Conservation (phyloP, 2,888 invertebrate genomes). For the Polymixis flavicincta region DNA sequence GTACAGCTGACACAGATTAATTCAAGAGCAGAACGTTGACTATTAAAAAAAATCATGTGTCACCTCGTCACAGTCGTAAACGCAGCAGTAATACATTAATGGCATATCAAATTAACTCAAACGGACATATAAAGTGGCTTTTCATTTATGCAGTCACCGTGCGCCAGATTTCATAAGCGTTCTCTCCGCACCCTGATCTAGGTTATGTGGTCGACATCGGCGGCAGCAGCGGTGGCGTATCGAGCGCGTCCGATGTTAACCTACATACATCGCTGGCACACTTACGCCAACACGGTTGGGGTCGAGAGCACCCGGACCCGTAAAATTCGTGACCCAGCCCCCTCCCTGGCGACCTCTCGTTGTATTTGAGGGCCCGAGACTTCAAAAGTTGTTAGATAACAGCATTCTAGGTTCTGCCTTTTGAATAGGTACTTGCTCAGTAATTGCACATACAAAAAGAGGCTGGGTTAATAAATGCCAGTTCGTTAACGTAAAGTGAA, state of each 20-base stretch:
- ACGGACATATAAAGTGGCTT: constrained; percentile 81
- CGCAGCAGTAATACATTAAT: constrained; percentile 49
- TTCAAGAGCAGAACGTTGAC: constrained; percentile 14
- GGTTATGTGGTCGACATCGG: constrained; percentile 90
- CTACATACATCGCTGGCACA: constrained; percentile 87
- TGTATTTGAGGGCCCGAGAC: constrained; percentile 71
- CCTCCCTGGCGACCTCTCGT: constrained; percentile 76
- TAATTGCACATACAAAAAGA: constrained; percentile 23
- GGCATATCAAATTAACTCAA: constrained; percentile 74
- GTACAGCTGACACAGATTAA: constrained; percentile 35
- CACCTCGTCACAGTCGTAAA: constrained; percentile 38
- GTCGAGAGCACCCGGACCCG: constrained; percentile 86
- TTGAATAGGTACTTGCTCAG: constrained; percentile 53
- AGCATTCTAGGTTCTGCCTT: constrained; percentile 71
- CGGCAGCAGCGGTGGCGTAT: constrained; percentile 86
- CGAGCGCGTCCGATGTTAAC: constrained; percentile 90
- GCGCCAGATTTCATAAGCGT: constrained; percentile 90
- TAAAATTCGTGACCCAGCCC: constrained; percentile 86
- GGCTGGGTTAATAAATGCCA: neutral
- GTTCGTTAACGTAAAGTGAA: constrained; percentile 16
- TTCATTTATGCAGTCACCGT: constrained; percentile 87
- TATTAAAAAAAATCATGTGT: constrained; percentile 32
- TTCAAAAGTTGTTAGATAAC: constrained; percentile 79
- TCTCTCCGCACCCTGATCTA: constrained; percentile 90
- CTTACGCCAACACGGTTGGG: constrained; percentile 82